Conservation (phyloP, 1,140 invertebrate species). For the Galendromus occidentalis region DNA sequence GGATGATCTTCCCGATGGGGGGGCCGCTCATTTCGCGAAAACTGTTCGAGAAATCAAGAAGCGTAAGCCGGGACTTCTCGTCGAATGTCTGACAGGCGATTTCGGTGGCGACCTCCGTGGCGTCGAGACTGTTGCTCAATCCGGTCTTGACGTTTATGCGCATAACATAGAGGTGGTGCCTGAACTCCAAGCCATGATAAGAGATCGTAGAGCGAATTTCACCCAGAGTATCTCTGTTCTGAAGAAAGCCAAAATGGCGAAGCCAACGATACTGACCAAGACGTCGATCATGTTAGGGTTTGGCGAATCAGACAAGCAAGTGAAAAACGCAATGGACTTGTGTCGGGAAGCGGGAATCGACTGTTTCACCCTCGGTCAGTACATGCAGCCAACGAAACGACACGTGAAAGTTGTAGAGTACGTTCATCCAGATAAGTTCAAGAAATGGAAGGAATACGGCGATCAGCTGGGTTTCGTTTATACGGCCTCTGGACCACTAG, state of each 20-base stretch:
- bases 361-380: slow-evolving; percentile 90
- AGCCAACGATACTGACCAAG: slow-evolving; percentile 73
- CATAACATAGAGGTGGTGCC: slow-evolving; percentile 64
- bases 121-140: slow-evolving; percentile 52
- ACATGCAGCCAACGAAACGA: slow-evolving; percentile 95
- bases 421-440: slow-evolving; percentile 84
- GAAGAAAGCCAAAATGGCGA: slow-evolving; percentile 52
- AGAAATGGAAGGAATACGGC: slow-evolving; percentile 68
- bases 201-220: slow-evolving; percentile 63
- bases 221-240: slow-evolving; percentile 66
- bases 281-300: slow-evolving; percentile 96
- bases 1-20: slow-evolving; percentile 83
- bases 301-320: slow-evolving; percentile 78
- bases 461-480: slow-evolving; percentile 79
- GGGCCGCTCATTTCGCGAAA: slow-evolving; percentile 68
- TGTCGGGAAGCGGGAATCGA: slow-evolving; percentile 59
- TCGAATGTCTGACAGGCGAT: slow-evolving; percentile 93
- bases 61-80: slow-evolving; percentile 62
- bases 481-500: slow-evolving; percentile 88
- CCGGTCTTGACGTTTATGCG: slow-evolving; percentile 79
- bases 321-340: slow-evolving; percentile 43
- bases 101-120: slow-evolving; percentile 61
- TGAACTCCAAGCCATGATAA: slow-evolving; percentile 27
- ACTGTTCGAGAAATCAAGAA: slow-evolving; percentile 40
- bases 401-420: slow-evolving; percentile 91